Percentiles rank a stretch among this genome's conserved stretches.
These are phyloP conservation scores for Cossypha heuglini DNA, from an alignment of 2,797 vertebrate genomes.

Conservation along the genomic window DNA sequence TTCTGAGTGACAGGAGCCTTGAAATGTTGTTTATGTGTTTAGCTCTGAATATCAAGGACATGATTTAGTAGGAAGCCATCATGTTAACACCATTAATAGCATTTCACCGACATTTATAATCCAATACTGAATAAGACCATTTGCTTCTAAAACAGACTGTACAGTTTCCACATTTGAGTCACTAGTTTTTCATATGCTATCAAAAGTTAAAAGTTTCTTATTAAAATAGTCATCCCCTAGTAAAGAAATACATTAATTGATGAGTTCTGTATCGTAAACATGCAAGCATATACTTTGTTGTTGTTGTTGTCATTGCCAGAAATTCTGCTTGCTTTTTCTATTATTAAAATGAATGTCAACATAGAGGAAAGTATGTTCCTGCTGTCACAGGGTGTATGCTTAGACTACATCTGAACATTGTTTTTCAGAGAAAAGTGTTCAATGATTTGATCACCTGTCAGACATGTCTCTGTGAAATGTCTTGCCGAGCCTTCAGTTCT, in stretches of 20 bases:
- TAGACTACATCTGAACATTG: constrained; percentile 75
- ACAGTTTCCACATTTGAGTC: background rate
- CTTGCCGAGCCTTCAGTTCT: constrained; percentile 71
- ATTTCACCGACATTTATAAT: constrained; percentile 47
- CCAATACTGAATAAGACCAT: background rate
- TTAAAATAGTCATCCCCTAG: constrained; percentile 32
- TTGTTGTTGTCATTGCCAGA: constrained; percentile 59
- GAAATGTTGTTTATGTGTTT: constrained; percentile 61
- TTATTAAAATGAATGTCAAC: constrained; percentile 79
- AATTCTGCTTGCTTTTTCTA: constrained; percentile 68
- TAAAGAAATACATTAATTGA: constrained; percentile 51
- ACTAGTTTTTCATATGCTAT: background rate
- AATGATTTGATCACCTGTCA: constrained; percentile 82
- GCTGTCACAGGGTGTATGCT: constrained; percentile 71
- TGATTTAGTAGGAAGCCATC: constrained; percentile 45
- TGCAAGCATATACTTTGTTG: constrained; percentile 36
- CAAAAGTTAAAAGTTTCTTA: constrained; percentile 34
- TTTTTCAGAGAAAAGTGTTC: constrained; percentile 74
- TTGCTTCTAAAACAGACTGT: background rate
- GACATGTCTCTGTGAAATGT: constrained; percentile 71
- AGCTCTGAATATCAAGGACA: constrained; percentile 60
- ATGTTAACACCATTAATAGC: constrained; percentile 68
- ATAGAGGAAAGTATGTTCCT: constrained; percentile 71
- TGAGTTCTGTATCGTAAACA: constrained; percentile 25
- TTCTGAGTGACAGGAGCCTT: constrained; percentile 66